These are phyloP conservation scores for Drosophila lacertosa DNA, from an alignment of 1,140 invertebrate genomes.

Conservation along the genomic window DNA sequence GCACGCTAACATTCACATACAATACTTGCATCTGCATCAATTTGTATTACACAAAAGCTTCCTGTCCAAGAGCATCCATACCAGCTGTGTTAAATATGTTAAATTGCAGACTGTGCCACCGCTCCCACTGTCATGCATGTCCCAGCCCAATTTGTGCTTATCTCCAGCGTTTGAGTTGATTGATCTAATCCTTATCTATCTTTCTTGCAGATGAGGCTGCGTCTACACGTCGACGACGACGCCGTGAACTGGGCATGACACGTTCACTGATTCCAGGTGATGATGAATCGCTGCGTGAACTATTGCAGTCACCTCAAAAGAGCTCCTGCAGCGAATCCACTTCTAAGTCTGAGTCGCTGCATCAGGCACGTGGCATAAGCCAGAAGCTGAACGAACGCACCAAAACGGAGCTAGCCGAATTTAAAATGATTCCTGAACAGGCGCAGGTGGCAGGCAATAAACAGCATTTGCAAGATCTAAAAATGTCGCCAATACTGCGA, in stretches of 20 bases:
- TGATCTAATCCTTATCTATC: neutral
- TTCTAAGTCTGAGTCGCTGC: constrained; percentile 51
- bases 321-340: constrained; percentile 70
- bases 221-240: constrained; percentile 75
- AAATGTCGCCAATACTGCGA: constrained; percentile 70
- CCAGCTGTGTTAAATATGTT: constrained; percentile 69
- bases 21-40: constrained; percentile 56
- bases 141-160: constrained; percentile 1
- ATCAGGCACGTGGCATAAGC: constrained; percentile 44
- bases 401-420: constrained; percentile 73
- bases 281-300: constrained; percentile 68
- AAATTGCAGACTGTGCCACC: constrained; percentile 33
- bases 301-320: constrained; percentile 63
- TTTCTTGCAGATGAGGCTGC: constrained; percentile 81
- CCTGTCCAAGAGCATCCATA: constrained; percentile 30
- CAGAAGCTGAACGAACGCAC: constrained; percentile 77
- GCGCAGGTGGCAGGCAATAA: constrained; percentile 32
- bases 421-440: constrained; percentile 72
- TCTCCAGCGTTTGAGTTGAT: constrained; percentile 6
- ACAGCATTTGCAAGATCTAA: constrained; percentile 16
- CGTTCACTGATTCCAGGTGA: constrained; percentile 83
- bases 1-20: constrained; percentile 15
- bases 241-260: constrained; percentile 83
- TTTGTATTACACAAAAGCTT: constrained; percentile 36
- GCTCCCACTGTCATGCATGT: constrained; percentile 53